Evolutionary conservation across 2,888 invertebrate genomes (phyloP).

Genomic region (Tinea pellionella): DNA sequence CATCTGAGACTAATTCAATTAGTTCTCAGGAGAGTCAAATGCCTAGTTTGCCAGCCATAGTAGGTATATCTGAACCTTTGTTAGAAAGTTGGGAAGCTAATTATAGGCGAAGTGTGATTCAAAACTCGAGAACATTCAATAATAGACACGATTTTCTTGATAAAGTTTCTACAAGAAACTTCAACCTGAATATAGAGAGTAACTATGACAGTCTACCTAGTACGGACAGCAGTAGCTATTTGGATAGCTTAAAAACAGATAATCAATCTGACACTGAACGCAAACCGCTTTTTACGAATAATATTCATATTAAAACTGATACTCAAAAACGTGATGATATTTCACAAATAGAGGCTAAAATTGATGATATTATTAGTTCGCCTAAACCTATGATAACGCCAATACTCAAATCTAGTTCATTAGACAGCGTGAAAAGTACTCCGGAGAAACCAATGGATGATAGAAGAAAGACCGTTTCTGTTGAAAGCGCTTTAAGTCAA

Average conservation of each 20-base stretch:
- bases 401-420: slow-evolving; percentile 64
- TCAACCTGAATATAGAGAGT: slow-evolving; percentile 42
- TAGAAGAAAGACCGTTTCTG: slow-evolving; percentile 60
- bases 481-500: slow-evolving; percentile 53
- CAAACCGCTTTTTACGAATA: slow-evolving; percentile 50
- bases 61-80: slow-evolving; percentile 61
- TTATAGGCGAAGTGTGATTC: slow-evolving; percentile 49
- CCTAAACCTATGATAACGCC: slow-evolving; percentile 61
- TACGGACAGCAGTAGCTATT: slow-evolving; percentile 53
- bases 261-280: slow-evolving; percentile 33
- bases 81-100: slow-evolving; percentile 66
- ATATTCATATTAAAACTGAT: slow-evolving; percentile 49
- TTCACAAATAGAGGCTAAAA: slow-evolving; percentile 66
- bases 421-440: slow-evolving; percentile 71
- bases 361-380: slow-evolving; percentile 65
- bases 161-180: slow-evolving; percentile 54
- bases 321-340: slow-evolving; percentile 57
- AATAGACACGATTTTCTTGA: slow-evolving; percentile 51
- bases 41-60: slow-evolving; percentile 63
- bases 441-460: slow-evolving; percentile 58
- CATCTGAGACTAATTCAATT: slow-evolving; percentile 60
- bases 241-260: slow-evolving; percentile 59
- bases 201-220: slow-evolving; percentile 59
- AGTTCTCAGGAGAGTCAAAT: slow-evolving; percentile 62
- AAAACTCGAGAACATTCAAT: slow-evolving; percentile 20